Conservation (phyloP, 2,888 invertebrate genomes). For the Netelia fuscicornis region DNA sequence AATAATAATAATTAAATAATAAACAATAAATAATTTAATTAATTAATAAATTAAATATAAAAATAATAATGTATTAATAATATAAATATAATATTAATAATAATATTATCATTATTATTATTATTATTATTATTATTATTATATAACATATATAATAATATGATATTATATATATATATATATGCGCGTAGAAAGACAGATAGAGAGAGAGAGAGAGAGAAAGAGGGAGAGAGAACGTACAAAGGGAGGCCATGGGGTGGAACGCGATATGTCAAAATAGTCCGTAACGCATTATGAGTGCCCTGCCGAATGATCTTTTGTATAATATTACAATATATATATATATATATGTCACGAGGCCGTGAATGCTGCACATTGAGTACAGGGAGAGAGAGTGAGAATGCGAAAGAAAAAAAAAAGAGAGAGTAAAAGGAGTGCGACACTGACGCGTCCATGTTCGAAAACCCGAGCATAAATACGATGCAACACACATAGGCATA, state of each 20-base stretch:
- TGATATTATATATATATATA: too few species aligned
- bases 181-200: not conserved
- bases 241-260: slow-evolving; percentile 11
- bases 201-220: not conserved
- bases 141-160: too few species aligned
- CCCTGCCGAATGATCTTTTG: slow-evolving; percentile 49
- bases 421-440: slow-evolving; percentile 32
- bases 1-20: too few species aligned
- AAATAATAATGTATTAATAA: too few species aligned
- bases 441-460: slow-evolving; percentile 46
- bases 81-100: too few species aligned
- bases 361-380: slow-evolving; percentile 6
- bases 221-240: slow-evolving; percentile 6
- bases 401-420: not conserved
- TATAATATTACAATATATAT: slow-evolving; percentile 16
- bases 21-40: too few species aligned
- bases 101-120: too few species aligned
- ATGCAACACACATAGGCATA: slow-evolving; percentile 14
- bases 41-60: too few species aligned
- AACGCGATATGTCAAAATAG: slow-evolving; percentile 67
- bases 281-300: slow-evolving; percentile 67
- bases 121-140: too few species aligned
- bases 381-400: not conserved
- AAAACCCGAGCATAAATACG: slow-evolving; percentile 29
- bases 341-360: slow-evolving; percentile 14